Base-by-base conservation (phyloP, 2,888 invertebrate species). In the Crioceris asparagi region DNA sequence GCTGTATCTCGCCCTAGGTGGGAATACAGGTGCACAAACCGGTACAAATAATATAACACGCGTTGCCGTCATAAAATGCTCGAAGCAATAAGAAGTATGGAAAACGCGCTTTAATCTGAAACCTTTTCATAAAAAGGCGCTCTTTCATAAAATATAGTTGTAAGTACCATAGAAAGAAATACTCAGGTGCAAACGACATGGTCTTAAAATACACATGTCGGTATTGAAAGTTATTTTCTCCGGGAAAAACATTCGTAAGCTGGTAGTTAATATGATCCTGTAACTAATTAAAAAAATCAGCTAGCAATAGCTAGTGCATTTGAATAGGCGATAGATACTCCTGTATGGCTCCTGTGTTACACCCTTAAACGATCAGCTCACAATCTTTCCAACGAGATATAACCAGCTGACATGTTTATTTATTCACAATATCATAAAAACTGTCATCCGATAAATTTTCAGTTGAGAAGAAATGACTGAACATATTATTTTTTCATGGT, bases 221-320 rank as follows among this genome's bases (percentile, higher is more conserved):
- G n/a, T n/a, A n/a, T n/a, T n/a, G n/a, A n/a, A n/a, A n/a, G 25
- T 4, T 12, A 25, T 25, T 25, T 25, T 12, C 25, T 25, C 25
- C 25, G 11, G 2, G 25, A 25, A 11, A 25, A 25, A 25, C n/a
- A 25, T 3, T 25, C 4, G 25, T 25, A 3, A 25, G 25, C 25
- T 25, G 4, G 2, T 25, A 25, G 4, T 25, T 3, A 25, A 25
- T 25, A 25, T 25, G 25, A 25, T 25, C 25, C 4, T 25, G 25
- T n/a, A n/a, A n/a, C n/a, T 23, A 25, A 2, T 25, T 11, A 25
- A 25, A 25, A 4, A 25, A 25, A 25, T 25, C 4, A 25, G 25
- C 25, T 25, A 25, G 25, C 25, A 25, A 25, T 25, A 25, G 25
- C 25, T 25, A 23, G 23, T 23, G 23, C 7, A 23, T 23, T 23